These are phyloP conservation scores for Halichoerus grypus DNA, from an alignment of 2,113 vertebrate species.

Conservation along the genomic window DNA sequence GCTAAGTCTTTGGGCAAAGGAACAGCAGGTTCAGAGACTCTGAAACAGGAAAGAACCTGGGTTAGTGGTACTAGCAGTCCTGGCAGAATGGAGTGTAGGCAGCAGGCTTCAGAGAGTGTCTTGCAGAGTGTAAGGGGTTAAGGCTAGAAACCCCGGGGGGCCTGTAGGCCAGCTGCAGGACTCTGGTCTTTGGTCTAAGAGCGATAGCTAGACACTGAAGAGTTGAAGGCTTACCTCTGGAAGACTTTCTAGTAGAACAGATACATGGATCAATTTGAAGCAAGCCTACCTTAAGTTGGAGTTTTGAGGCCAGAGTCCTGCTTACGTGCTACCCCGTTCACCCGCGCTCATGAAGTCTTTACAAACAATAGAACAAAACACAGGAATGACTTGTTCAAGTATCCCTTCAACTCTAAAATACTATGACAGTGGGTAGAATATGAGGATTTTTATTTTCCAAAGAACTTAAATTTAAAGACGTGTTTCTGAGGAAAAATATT, in stretches of 20 bases:
- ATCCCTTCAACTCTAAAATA: background rate
- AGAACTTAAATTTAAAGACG: background rate
- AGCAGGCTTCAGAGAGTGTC: background rate
- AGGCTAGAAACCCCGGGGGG: background rate
- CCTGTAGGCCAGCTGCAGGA: background rate
- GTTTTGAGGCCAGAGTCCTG: background rate
- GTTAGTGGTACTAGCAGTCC: background rate
- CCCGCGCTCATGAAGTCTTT: background rate
- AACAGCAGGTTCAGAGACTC: background rate
- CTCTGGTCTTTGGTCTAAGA: background rate
- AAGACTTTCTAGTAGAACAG: background rate
- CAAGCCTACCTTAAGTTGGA: background rate
- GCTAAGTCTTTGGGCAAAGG: background rate
- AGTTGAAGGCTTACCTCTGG: background rate
- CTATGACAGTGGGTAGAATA: background rate
- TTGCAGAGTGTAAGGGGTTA: background rate
- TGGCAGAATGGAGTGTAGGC: background rate
- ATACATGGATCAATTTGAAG: background rate
- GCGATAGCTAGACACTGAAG: background rate
- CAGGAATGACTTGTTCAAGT: background rate
- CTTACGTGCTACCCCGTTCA: background rate
- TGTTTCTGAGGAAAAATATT: constrained; percentile 6
- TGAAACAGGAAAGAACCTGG: background rate
- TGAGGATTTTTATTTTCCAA: constrained; percentile 31
- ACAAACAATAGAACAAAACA: background rate